Percentiles rank a stretch among this genome's conserved stretches.
Evolutionary conservation across 2,797 vertebrate genomes (phyloP).

Genomic region (Rhadinocentrus ornatus): DNA sequence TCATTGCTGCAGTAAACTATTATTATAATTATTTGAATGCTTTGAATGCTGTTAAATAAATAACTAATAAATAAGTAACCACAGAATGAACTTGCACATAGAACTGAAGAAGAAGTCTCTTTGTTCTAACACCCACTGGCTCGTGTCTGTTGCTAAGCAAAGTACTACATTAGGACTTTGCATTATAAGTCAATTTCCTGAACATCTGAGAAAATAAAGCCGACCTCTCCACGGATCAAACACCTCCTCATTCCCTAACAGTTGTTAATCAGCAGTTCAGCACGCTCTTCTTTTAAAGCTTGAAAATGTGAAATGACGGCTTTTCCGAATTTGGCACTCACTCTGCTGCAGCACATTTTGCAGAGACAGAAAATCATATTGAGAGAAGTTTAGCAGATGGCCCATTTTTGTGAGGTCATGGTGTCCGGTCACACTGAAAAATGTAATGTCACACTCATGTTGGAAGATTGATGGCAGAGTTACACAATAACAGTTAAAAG

Average conservation of each 20-base stretch:
- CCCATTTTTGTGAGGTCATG: neutral
- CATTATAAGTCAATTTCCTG: conserved; percentile 35
- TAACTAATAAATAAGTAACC: too few species aligned
- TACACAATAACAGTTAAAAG: neutral
- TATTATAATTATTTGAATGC: too few species aligned
- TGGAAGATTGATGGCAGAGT: neutral
- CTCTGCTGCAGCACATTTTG: neutral
- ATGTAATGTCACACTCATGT: neutral
- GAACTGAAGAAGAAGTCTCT: conserved; percentile 14
- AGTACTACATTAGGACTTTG: conserved; percentile 25
- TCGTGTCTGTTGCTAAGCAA: conserved; percentile 37
- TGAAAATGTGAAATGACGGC: conserved; percentile 1
- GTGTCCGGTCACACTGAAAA: neutral
- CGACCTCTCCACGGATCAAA: conserved; percentile 34
- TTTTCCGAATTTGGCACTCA: neutral
- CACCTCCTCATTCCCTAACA: conserved; percentile 22
- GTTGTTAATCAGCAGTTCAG: conserved; percentile 12
- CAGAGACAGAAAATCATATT: neutral
- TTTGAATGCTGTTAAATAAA: too few species aligned
- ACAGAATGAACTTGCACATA: neutral
- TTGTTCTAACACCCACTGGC: conserved; percentile 28
- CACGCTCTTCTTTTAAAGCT: neutral
- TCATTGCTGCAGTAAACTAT: too few species aligned
- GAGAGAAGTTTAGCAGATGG: neutral
- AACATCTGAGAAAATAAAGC: conserved; percentile 23